Evolutionary conservation across 2,113 vertebrate species (phyloP), one percentile per base, ranked within the genome.

Genomic region (Pycnonotus jocosus): DNA sequence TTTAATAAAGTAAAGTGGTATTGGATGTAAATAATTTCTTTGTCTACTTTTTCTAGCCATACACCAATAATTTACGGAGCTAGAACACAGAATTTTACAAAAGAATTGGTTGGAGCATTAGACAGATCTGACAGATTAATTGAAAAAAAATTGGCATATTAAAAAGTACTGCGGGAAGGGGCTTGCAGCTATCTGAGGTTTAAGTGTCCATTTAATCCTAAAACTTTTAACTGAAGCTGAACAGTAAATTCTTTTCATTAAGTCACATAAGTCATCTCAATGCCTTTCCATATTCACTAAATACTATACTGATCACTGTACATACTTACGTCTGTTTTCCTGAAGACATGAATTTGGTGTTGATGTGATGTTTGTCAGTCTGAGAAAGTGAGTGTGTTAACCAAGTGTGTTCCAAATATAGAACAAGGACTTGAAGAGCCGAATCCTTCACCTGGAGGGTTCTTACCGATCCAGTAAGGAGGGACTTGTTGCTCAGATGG

Each of bases 391-490:
- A 53, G 44, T 57, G 44, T 57, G 11, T 16, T 86, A 78, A 90
- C 45, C 28, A 66, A 51, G 13, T 73, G 6, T 81, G 20, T 94
- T 97, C 82, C 77, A 50, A 76, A 82, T 94, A 10, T 38, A 99
- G 99, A 99, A 99, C 96, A 99, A 99, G 94, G 99, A 99, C 93
- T 93, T 99, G 96, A 99, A 98, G 97, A 98, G 99, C 93, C 98
- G 99, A 96, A 98, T 99, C 93, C 66, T 98, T 96, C 98, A 99
- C 97, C 96, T 99, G 74, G 99, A 99, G 95, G 97, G 97, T 71
- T 99, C 99, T 71, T 99, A 99, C 90, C 98, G 98, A 91, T 98
- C 99, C 92, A 99, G 96, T 96, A 99, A 99, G 93, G 99, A 99
- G 87, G 99, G 98, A 14, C 97, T 99, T 79, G 98, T 99, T 57